Evolutionary conservation across 1,140 invertebrate species (phyloP).

Genomic region (Bombus picipes): DNA sequence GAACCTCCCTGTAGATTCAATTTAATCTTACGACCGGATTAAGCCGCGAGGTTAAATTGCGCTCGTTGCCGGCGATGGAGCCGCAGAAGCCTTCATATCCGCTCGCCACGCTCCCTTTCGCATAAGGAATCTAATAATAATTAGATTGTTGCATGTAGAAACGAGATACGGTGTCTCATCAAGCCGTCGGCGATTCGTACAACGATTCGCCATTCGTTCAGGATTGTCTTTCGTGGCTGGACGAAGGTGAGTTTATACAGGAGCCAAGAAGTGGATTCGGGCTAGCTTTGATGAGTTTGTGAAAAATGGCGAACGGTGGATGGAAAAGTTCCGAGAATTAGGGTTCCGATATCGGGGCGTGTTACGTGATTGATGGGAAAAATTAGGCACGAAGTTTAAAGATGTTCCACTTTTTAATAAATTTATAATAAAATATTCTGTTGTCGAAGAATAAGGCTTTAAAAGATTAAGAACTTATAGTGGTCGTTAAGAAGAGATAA

Average conservation of each 20-base stretch:
- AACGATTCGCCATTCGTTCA: too few relatives aligned
- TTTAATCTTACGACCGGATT: conserved; percentile 70
- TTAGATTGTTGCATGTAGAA: conserved; percentile 34
- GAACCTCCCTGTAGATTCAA: conserved; percentile 71
- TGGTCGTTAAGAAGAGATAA: too few relatives aligned
- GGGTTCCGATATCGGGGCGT: background rate
- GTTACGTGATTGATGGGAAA: background rate
- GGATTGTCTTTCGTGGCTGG: background rate
- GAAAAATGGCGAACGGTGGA: background rate
- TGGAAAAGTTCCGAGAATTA: background rate
- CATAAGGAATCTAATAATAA: conserved; percentile 41
- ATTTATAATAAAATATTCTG: background rate
- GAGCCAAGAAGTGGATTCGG: too few relatives aligned
- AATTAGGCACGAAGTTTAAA: background rate
- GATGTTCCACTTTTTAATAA: background rate
- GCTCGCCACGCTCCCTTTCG: too few relatives aligned
- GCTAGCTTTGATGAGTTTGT: background rate
- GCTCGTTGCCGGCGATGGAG: background rate
- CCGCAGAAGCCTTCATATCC: background rate
- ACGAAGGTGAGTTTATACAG: too few relatives aligned
- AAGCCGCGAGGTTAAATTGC: conserved; percentile 46
- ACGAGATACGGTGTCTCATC: background rate
- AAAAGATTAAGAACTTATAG: background rate
- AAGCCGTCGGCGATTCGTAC: background rate
- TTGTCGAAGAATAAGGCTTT: background rate